Evolutionary conservation across 2,888 invertebrate species (phyloP).

Genomic region (Mactromeris polynyma): DNA sequence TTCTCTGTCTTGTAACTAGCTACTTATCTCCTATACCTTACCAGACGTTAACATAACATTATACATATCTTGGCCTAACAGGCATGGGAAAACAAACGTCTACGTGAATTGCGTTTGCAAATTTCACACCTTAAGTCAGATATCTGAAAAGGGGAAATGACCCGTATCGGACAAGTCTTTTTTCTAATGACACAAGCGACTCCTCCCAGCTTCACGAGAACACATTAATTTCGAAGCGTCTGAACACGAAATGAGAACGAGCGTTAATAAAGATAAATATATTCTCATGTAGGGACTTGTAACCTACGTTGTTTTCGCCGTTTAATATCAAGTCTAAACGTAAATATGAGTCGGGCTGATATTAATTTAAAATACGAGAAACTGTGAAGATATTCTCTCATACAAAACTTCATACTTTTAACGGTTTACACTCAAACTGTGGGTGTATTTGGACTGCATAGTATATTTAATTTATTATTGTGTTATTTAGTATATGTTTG

Average conservation of each 20-base stretch:
- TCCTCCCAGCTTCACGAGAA: slow-evolving; percentile 52
- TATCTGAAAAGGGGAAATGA: slow-evolving; percentile 56
- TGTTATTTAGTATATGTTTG: too few relatives aligned
- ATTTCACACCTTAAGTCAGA: slow-evolving; percentile 63
- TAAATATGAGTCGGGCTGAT: neutral
- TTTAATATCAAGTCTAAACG: neutral
- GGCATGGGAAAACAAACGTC: slow-evolving; percentile 27
- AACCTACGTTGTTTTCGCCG: neutral
- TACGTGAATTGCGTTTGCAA: slow-evolving; percentile 37
- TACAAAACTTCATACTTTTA: too few relatives aligned
- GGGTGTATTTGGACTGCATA: too few relatives aligned
- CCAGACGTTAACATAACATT: neutral
- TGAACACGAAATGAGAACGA: slow-evolving; percentile 22
- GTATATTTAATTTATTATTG: too few relatives aligned
- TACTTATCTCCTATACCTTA: neutral
- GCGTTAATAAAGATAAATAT: slow-evolving; percentile 7
- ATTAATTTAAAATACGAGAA: neutral
- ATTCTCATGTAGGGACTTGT: neutral
- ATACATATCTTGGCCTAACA: slow-evolving; percentile 20
- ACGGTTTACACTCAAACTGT: too few relatives aligned
- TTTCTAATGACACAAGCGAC: slow-evolving; percentile 46
- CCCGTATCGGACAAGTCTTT: slow-evolving; percentile 58
- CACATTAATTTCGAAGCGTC: slow-evolving; percentile 46
- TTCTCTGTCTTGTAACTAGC: neutral
- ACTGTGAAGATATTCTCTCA: too few relatives aligned